Percentiles rank a stretch among this genome's conserved stretches.
phyloP scores from a whole-genome alignment of 1,140 invertebrate species.

The Drosophila equinoxialis region DNA sequence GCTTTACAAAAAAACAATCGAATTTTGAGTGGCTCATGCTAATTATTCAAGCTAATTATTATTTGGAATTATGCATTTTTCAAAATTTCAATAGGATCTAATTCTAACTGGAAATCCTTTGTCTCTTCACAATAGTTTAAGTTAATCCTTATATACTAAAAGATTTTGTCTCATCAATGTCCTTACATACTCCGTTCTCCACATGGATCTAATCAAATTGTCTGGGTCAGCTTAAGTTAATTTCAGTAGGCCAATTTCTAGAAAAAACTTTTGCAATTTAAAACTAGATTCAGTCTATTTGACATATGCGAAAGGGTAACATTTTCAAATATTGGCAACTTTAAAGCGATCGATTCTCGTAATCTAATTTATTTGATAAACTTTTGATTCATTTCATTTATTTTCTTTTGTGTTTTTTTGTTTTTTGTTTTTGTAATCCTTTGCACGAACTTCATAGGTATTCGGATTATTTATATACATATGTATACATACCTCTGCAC shows the following conservation, averaged over 20 bases:
- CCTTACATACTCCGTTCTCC: too few relatives aligned
- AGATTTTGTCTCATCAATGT: too few relatives aligned
- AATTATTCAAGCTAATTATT: not conserved
- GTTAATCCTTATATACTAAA: too few relatives aligned
- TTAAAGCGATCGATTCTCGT: not conserved
- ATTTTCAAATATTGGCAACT: not conserved
- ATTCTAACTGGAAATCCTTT: too few relatives aligned
- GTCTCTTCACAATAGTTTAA: too few relatives aligned
- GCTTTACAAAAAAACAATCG: constrained; percentile 5
- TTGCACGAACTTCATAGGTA: not conserved
- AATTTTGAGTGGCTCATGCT: constrained; percentile 40
- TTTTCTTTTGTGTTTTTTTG: not conserved
- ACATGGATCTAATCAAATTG: too few relatives aligned
- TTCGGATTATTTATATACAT: not conserved
- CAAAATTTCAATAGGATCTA: not conserved
- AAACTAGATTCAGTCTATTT: too few relatives aligned
- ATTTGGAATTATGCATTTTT: not conserved
- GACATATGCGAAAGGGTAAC: too few relatives aligned
- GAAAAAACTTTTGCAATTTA: too few relatives aligned
- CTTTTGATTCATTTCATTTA: not conserved
- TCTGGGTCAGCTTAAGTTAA: not conserved
- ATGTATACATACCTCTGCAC: not conserved
- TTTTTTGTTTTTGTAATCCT: not conserved
- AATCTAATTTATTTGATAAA: not conserved
- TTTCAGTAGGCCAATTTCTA: not conserved